These are phyloP conservation scores for Dysmachus trigonus DNA, from an alignment of 2,888 invertebrate species.

Conservation along the genomic window DNA sequence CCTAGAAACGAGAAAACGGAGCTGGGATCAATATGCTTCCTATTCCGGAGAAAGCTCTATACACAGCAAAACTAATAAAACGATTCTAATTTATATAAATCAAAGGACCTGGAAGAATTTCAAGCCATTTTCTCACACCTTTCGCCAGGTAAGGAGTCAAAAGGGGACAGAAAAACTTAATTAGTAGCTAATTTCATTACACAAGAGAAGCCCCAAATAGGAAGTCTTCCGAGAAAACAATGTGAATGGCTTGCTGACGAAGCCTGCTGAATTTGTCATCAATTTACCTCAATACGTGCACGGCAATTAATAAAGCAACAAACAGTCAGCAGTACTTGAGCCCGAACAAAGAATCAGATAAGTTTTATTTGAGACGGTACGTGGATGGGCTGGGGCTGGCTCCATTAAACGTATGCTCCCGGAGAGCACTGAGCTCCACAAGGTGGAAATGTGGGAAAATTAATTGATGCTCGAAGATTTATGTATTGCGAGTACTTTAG, in stretches of 20 bases:
- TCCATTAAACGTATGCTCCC: background rate
- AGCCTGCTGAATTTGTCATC: background rate
- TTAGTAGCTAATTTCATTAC: background rate
- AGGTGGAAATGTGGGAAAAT: background rate
- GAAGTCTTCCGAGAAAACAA: constrained; percentile 3
- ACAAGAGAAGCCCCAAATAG: background rate
- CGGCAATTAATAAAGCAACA: constrained; percentile 20
- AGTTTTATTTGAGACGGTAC: background rate
- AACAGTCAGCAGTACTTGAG: background rate
- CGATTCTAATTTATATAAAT: background rate
- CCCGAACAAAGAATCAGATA: constrained; percentile 1
- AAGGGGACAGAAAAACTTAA: background rate
- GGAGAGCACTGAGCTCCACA: background rate
- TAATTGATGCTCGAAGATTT: constrained; percentile 13
- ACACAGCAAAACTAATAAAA: background rate
- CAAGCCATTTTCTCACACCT: background rate
- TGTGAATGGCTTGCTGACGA: constrained; percentile 15
- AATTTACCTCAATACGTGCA: constrained; percentile 11
- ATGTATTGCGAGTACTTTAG: constrained; percentile 5
- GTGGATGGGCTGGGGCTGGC: background rate
- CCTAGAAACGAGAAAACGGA: background rate
- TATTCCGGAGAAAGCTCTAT: background rate
- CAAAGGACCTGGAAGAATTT: background rate
- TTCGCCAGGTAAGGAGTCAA: background rate
- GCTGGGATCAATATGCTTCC: background rate